Evolutionary conservation across 2,797 vertebrate genomes (phyloP).

Genomic region (Malacoctenus gilli): DNA sequence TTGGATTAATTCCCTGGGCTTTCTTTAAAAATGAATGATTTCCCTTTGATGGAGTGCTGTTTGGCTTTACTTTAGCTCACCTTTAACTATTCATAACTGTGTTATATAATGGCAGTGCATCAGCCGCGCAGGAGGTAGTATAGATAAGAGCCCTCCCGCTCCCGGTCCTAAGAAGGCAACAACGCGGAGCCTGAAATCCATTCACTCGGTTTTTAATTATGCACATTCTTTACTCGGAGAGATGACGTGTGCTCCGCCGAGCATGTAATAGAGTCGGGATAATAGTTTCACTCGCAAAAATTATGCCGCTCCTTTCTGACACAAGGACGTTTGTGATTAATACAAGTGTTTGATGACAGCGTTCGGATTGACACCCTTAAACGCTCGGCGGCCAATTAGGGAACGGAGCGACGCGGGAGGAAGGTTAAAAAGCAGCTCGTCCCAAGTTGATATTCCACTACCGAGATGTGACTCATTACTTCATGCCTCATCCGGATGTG

Average conservation of each 20-base stretch:
- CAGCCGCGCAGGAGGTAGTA: slow-evolving; percentile 33
- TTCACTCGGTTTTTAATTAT: slow-evolving; percentile 61
- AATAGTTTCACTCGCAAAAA: slow-evolving; percentile 48
- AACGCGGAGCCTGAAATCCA: slow-evolving; percentile 57
- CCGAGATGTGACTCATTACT: slow-evolving; percentile 50
- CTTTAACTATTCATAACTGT: slow-evolving; percentile 72
- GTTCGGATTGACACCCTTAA: not conserved
- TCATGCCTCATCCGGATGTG: slow-evolving; percentile 16
- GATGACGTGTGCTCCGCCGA: slow-evolving; percentile 35
- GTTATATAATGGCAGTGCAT: slow-evolving; percentile 64
- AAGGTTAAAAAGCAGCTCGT: slow-evolving; percentile 3
- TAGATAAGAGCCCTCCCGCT: slow-evolving; percentile 40
- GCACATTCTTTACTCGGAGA: slow-evolving; percentile 42
- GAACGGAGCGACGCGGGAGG: not conserved
- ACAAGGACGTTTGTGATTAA: slow-evolving; percentile 19
- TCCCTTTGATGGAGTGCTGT: slow-evolving; percentile 67
- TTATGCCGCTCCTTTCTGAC: slow-evolving; percentile 17
- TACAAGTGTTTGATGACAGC: slow-evolving; percentile 2
- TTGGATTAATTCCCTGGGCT: slow-evolving; percentile 55
- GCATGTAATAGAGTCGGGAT: slow-evolving; percentile 42
- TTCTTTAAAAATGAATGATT: slow-evolving; percentile 71
- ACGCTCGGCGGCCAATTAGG: slow-evolving; percentile 13
- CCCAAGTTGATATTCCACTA: slow-evolving; percentile 49
- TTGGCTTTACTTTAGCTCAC: slow-evolving; percentile 71
- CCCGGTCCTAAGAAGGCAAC: slow-evolving; percentile 46